phyloP scores from a whole-genome alignment of 2,113 vertebrate species.

The Dascyllus trimaculatus region DNA sequence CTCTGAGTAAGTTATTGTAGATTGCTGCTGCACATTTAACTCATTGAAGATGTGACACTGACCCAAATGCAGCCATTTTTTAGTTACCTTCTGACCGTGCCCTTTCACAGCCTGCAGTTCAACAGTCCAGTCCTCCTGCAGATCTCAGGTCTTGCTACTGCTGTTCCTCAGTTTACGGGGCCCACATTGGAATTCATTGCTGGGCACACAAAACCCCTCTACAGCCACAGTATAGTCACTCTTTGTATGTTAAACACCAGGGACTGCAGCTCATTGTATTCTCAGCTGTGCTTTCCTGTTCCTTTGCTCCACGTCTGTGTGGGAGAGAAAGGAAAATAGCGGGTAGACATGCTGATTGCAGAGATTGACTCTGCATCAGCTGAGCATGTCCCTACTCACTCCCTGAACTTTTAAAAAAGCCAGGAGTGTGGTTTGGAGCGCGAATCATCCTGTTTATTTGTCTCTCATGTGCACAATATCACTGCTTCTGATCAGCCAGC shows the following conservation, averaged over 20 bases:
- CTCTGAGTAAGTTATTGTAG: no score
- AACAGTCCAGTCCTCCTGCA: background rate
- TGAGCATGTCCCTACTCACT: slow-evolving; percentile 2
- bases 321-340: slow-evolving; percentile 13
- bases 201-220: slow-evolving; percentile 9
- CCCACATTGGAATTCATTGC: slow-evolving; percentile 38
- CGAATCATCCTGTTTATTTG: no score
- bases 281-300: slow-evolving; percentile 46
- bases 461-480: background rate
- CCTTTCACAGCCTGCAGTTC: background rate
- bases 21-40: background rate
- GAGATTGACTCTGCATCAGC: slow-evolving; percentile 1
- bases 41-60: background rate
- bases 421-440: no score
- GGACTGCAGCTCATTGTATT: slow-evolving; percentile 49
- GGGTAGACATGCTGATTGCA: background rate
- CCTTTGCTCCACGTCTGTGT: slow-evolving; percentile 25
- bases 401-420: background rate
- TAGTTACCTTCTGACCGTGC: no score
- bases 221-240: slow-evolving; percentile 14
- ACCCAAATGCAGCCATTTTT: no score
- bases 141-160: slow-evolving; percentile 3
- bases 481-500: background rate
- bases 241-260: slow-evolving; percentile 34
- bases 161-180: background rate